A percentile compares a stretch with the other conserved stretches of the same genome.
Conservation (phyloP, 2,888 invertebrate species). For the Panorpa germanica region DNA sequence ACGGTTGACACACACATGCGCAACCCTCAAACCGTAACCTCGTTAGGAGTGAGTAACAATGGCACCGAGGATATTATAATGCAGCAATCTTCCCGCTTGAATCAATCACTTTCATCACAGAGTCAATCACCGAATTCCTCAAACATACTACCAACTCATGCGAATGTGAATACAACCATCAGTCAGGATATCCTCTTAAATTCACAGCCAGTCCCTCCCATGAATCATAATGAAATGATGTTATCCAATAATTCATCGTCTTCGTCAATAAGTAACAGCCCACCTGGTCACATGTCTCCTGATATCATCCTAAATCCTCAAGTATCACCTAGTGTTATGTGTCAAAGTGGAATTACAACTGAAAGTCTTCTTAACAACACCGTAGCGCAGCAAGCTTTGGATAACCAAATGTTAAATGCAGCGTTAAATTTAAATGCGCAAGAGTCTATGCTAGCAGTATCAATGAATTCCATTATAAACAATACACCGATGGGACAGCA, state of each 20-base stretch:
- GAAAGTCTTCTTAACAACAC: constrained; percentile 9
- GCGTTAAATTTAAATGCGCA: no score
- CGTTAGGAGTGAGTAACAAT: no score
- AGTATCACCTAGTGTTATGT: constrained; percentile 40
- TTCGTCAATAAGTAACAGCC: no score
- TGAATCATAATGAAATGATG: constrained; percentile 18
- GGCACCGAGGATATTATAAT: no score
- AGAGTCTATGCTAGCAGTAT: no score
- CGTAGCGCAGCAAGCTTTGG: constrained; percentile 19
- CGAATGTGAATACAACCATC: no score
- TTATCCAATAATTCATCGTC: no score
- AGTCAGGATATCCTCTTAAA: constrained; percentile 24
- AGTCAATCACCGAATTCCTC: not conserved
- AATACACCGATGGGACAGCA: not conserved
- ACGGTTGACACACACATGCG: constrained; percentile 29
- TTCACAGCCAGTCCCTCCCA: constrained; percentile 21
- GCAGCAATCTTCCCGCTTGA: no score
- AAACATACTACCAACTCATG: no score
- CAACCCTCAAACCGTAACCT: constrained; percentile 12
- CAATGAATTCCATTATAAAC: no score
- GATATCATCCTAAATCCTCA: constrained; percentile 41
- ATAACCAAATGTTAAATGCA: constrained; percentile 21
- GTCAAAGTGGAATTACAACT: constrained; percentile 21
- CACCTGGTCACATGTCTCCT: constrained; percentile 26
- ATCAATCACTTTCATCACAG: no score